phyloP scores from a whole-genome alignment of 2,113 vertebrate species.

The Poeciliopsis prolifica region DNA sequence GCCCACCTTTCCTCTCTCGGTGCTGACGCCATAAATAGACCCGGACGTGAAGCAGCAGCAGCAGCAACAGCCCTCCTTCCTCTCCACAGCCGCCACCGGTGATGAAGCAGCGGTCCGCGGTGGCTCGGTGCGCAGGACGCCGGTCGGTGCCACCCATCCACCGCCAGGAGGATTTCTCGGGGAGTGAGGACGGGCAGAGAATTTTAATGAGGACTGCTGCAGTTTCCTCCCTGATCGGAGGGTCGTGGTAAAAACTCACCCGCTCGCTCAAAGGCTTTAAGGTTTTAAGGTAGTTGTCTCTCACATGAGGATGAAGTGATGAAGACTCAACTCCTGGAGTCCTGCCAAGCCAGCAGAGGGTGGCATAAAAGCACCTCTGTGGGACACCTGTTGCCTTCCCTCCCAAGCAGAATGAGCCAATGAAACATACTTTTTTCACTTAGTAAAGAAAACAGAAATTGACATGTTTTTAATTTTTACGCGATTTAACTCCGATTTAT shows the following conservation, averaged over 20 bases:
- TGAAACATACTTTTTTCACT: no score
- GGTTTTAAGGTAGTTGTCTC: constrained; percentile 21
- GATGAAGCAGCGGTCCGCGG: constrained; percentile 23
- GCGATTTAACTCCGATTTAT: no score
- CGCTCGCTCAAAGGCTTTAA: neutral
- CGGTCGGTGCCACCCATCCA: constrained; percentile 72
- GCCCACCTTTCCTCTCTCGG: constrained; percentile 34
- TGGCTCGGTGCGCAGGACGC: constrained; percentile 59
- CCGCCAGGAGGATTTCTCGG: constrained; percentile 45
- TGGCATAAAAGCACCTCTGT: constrained; percentile 13
- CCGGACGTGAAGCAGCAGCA: constrained; percentile 5
- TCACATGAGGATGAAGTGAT: constrained; percentile 10
- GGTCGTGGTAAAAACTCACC: constrained; percentile 39
- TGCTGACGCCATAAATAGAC: constrained; percentile 9
- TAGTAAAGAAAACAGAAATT: no score
- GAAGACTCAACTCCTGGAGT: constrained; percentile 25
- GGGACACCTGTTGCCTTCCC: constrained; percentile 53
- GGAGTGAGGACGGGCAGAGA: constrained; percentile 68
- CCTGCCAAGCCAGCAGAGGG: constrained; percentile 26
- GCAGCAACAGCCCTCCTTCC: constrained; percentile 10
- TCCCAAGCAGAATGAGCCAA: neutral
- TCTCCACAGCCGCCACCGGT: constrained; percentile 20
- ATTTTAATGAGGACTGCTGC: constrained; percentile 82
- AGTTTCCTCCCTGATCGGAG: constrained; percentile 53
- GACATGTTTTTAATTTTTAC: no score